Percentiles rank a stretch among this genome's conserved stretches.
Evolutionary conservation across 2,888 invertebrate species (phyloP).

Genomic region (Hermaeophaga mercurialis): DNA sequence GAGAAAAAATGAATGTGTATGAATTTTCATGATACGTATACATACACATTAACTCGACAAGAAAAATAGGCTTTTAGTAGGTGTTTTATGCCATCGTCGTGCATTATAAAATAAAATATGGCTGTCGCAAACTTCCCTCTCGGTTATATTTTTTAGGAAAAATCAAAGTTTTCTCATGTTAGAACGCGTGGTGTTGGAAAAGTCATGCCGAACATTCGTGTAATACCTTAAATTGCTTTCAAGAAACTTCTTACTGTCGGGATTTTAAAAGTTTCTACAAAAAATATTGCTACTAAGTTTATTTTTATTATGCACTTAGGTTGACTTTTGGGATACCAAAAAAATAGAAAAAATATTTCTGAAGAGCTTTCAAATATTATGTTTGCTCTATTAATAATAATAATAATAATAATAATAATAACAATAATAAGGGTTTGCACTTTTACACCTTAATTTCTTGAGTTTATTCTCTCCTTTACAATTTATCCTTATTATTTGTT

Average conservation of each 20-base stretch:
- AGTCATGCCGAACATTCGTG: conserved; percentile 13
- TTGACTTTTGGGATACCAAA: background rate
- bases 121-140: conserved; percentile 19
- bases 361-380: no score
- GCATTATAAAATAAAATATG: conserved; percentile 27
- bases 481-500: no score
- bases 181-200: background rate
- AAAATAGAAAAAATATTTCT: no score
- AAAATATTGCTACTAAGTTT: conserved; percentile 7
- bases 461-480: no score
- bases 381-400: no score
- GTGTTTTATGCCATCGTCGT: conserved; percentile 20
- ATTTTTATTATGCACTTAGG: background rate
- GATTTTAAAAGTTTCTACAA: conserved; percentile 6
- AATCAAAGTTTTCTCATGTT: conserved; percentile 21
- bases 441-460: no score
- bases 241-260: conserved; percentile 11
- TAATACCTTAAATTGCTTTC: conserved; percentile 22
- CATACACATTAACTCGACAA: conserved; percentile 11
- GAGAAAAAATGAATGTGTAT: background rate
- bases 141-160: conserved; percentile 16
- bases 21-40: conserved; percentile 12
- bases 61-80: conserved; percentile 23
- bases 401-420: no score
- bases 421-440: no score